These are phyloP conservation scores for Alloplasta piceator DNA, from an alignment of 2,888 invertebrate species.

Conservation along the genomic window DNA sequence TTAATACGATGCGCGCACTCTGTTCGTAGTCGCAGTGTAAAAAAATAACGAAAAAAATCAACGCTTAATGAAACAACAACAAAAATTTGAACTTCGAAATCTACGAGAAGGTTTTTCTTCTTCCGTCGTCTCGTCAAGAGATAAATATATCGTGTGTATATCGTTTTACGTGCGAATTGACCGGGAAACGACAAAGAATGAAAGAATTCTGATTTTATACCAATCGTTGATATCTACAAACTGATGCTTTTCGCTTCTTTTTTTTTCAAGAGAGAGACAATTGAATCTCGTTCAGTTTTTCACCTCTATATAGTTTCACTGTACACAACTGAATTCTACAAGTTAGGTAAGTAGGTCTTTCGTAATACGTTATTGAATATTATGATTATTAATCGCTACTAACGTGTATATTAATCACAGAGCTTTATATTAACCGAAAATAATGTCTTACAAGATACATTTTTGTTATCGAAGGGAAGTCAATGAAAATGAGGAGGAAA, in stretches of 20 bases:
- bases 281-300: conserved; percentile 62
- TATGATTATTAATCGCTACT: conserved; percentile 63
- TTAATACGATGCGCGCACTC: conserved; percentile 11
- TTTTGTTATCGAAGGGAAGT: not conserved
- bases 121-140: conserved; percentile 17
- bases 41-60: conserved; percentile 13
- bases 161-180: conserved; percentile 39
- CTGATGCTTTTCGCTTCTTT: conserved; percentile 43
- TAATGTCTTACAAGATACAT: conserved; percentile 60
- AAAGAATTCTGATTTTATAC: conserved; percentile 61
- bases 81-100: conserved; percentile 11
- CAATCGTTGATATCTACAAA: conserved; percentile 63
- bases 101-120: conserved; percentile 33
- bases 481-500: not conserved
- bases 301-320: conserved; percentile 68
- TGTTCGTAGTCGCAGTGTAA: conserved; percentile 9
- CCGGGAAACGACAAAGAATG: conserved; percentile 57
- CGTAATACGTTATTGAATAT: conserved; percentile 62
- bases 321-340: conserved; percentile 74
- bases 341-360: conserved; percentile 63
- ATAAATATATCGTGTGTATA: conserved; percentile 27
- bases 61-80: conserved; percentile 26
- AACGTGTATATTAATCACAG: conserved; percentile 69
- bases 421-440: conserved; percentile 69
- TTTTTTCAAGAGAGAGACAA: conserved; percentile 47